Evolutionary conservation across 2,113 vertebrate species (phyloP), one percentile per base, ranked within the genome.

Genomic region (Epinephelus fuscoguttatus): DNA sequence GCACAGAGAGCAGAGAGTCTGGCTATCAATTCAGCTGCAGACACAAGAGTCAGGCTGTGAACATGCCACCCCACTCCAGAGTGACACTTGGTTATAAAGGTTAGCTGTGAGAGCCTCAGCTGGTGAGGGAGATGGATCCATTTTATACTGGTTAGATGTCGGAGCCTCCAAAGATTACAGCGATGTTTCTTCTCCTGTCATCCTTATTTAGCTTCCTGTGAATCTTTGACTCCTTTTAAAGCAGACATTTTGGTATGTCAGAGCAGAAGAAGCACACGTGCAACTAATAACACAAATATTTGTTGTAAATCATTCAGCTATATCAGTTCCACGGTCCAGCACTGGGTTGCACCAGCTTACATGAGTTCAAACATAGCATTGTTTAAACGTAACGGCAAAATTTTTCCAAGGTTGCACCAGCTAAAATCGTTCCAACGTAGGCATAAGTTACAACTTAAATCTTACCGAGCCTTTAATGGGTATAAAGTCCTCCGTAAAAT

Each of bases 1-100:
- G 33, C 61, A 40, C 49, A 55, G 55, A 78, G 70, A 55, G 4
- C 0, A 72, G 30, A 72, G 66, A 84, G 88, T 49, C 73, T 70
- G 37, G 45, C 42, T 85, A 70, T 89, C 63, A 45, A 6, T 62
- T 87, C 56, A 69, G 68, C 77, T 66, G 57, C 30, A 78, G 69
- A 59, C 67, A 61, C 62, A 62, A 45, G 40, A 88, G 56, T 76
- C 57, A 42, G 49, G 42, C 78, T 62, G 73, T 62, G 79, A 70
- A 68, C 71, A 76, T 84, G 71, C 70, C 61, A 19, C 74, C 33
- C 42, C 62, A 7, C 63, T 80, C 40, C 50, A 52, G 45, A 66
- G 30, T 45, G 60, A 70, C 71, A 47, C 47, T 1, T 50, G 19
- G 37, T 61, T 1, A 19, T 57, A 25, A n/a, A 50, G 75, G 60